Base-by-base conservation (phyloP, 2,888 invertebrate species). In the Alentia gelatinosa region DNA sequence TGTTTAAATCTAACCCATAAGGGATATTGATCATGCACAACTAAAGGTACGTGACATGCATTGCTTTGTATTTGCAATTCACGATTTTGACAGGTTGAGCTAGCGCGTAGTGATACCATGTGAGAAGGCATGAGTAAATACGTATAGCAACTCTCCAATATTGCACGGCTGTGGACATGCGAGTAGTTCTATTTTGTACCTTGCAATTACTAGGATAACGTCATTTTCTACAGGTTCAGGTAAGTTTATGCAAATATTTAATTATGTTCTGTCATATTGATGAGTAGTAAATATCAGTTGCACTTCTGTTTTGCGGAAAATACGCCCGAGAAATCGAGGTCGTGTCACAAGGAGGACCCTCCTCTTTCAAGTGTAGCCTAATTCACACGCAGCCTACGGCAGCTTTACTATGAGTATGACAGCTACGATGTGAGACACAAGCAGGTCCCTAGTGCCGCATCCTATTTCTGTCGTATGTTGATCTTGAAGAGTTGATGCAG, bases 121-220 rank as follows among this genome's bases (percentile, higher is more conserved):
- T 79, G 90, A 90, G 83, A 19, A 33, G 90, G 84, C 84, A 47
- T 50, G 83, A 90, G 90, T 90, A 90, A 90, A 90, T 90, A 90
- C 90, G 90, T 90, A 90, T 63, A 84, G 90, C 84, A 90, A 90
- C 86, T 90, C 89, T 74, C 74, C 89, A 89, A 89, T 75, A 89
- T 89, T 89, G 68, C 68, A 89, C 47, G 42, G 33, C 47, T 15
- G 89, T 89, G 89, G 89, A 89, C 39, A n/a, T 89, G 56, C 3
- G 35, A 89, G 89, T 89, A 15, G 37, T 63, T 50, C 40, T 33
- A 39, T 7, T 89, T 89, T 89, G 68, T 68, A 74, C 89, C 74
- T 68, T 89, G 89, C 89, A 89, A 19, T 74, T 89, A 74, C 75
- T 40, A 26, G 40, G 37, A 89, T 74, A 89, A 74, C 75, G 26